Evolutionary conservation across 2,797 vertebrate species (phyloP).

Genomic region (Xyrichtys novacula): DNA sequence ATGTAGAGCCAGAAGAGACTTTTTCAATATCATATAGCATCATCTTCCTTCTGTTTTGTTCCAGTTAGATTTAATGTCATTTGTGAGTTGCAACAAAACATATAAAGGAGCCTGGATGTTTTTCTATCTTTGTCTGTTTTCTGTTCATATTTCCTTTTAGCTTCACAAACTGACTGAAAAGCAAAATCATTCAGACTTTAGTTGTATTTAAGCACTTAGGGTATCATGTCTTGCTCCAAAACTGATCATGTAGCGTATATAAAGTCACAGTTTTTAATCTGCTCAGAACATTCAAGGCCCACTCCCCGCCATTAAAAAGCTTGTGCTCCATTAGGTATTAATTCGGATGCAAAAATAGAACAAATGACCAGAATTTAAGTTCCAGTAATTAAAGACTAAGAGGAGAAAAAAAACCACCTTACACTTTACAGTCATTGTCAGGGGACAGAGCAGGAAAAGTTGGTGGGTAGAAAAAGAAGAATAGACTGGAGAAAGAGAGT

Average conservation of each 20-base stretch:
- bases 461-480: slow-evolving; percentile 3
- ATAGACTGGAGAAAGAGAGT: slow-evolving; percentile 1
- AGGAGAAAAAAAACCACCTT: background rate
- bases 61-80: slow-evolving; percentile 1
- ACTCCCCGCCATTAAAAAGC: no score
- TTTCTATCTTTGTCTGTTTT: background rate
- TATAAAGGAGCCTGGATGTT: background rate
- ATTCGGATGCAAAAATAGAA: no score
- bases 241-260: background rate
- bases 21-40: background rate
- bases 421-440: background rate
- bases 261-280: background rate
- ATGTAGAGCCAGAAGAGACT: background rate
- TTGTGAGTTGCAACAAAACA: slow-evolving; percentile 3
- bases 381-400: slow-evolving; percentile 60
- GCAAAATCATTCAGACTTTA: no score
- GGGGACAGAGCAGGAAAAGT: background rate
- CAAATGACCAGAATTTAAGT: slow-evolving; percentile 77
- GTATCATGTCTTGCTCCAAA: background rate
- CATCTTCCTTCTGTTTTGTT: background rate
- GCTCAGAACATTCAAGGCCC: background rate
- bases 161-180: background rate
- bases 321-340: no score
- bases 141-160: background rate
- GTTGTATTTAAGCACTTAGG: background rate